Percentiles rank a stretch among this genome's conserved stretches.
These are phyloP conservation scores for Tolypeutes matacus DNA, from an alignment of 2,797 vertebrate species.

Conservation along the genomic window DNA sequence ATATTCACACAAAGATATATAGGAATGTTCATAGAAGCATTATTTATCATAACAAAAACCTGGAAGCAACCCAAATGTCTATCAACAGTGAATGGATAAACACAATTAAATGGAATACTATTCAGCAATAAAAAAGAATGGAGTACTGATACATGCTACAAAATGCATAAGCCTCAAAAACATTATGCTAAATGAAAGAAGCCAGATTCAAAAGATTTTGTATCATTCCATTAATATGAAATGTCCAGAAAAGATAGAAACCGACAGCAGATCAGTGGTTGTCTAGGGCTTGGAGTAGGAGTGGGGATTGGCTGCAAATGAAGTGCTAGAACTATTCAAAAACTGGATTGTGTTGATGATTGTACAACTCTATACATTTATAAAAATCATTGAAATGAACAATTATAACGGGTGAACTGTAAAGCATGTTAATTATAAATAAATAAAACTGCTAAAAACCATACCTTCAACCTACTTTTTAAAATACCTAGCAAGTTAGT, in stretches of 20 bases:
- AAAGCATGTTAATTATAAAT: background rate
- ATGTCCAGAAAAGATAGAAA: constrained; percentile 10
- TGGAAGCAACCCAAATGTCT: background rate
- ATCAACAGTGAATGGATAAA: background rate
- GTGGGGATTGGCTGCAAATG: background rate
- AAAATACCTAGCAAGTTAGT: constrained; percentile 18
- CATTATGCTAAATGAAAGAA: background rate
- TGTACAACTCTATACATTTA: background rate
- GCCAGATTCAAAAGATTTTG: background rate
- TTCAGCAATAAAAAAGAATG: background rate
- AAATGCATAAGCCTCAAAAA: background rate
- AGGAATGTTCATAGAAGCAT: background rate
- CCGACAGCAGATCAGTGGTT: background rate
- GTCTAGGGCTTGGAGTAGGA: background rate
- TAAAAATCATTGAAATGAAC: background rate
- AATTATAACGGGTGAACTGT: background rate
- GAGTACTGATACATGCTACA: too few species aligned
- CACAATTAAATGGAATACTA: background rate
- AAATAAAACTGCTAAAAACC: background rate
- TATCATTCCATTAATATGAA: background rate
- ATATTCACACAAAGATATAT: background rate
- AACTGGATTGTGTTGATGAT: background rate
- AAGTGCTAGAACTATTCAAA: background rate
- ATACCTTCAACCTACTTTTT: background rate
- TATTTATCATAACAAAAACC: constrained; percentile 1